Evolutionary conservation across 1,140 invertebrate genomes (phyloP), one percentile per base, ranked within the genome.

Genomic region (Euura saliciscinereae): DNA sequence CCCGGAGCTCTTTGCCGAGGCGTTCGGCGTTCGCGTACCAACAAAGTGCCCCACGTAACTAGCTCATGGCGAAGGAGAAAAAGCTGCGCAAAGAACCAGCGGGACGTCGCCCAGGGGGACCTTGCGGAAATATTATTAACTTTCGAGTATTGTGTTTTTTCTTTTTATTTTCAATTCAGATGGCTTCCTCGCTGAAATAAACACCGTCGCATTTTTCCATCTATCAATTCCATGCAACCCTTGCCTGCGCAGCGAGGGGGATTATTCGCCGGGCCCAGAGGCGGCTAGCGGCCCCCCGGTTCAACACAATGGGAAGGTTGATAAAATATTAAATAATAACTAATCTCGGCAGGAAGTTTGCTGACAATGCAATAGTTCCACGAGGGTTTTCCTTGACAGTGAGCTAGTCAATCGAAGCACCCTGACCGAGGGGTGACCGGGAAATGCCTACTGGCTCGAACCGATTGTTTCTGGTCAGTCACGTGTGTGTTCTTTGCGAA

Each of bases 1-100:
- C 75, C 73, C 64, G 77, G 74, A 78, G 78, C 77, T 82, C 77
- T 80, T 80, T 81, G 74, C 72, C 69, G 13, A 72, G 4, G 13
- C 66, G 13, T 44, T 67, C 28, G 66, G 42, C 66, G 13, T 42
- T 1, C 28, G 28, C 28, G 28, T 28, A 28, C 28, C 28, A 28
- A 28, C 28, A 28, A 28, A 28, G 28, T 28, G 28, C 28, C 28
- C 28, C 28, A 28, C 28, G 28, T 28, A 28, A 28, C 28, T 28
- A 10, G 59, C n/a, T n/a, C 13, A 64, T 64, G 59, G 59, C 10
- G 66, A 6, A 10, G 66, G 44, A 67, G 28, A 28, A 43, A 42
- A 44, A 67, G 28, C 66, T 44, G 4, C 8, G 5, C 66, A 43
- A 67, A 42, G 28, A 42, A 10, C 66, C 8, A 10, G 66, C 28